Evolutionary conservation across 1,140 invertebrate genomes (phyloP).

Genomic region (Drosophila setifemur): DNA sequence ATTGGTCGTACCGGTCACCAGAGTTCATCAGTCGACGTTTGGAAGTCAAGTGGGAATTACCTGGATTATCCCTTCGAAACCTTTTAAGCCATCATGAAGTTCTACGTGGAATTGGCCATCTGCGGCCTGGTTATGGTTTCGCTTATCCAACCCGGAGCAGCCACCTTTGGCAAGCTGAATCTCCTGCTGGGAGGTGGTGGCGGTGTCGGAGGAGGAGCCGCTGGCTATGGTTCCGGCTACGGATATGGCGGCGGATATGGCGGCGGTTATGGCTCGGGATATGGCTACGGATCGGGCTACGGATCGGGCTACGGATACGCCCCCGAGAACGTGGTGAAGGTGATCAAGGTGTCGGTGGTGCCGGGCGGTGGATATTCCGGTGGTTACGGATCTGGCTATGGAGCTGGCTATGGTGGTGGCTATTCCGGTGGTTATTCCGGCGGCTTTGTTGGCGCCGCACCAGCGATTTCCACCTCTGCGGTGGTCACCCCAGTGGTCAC

Average conservation of each 20-base stretch:
- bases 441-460: constrained; percentile 60
- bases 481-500: constrained; percentile 71
- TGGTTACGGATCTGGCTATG: constrained; percentile 31
- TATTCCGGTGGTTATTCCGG: constrained; percentile 45
- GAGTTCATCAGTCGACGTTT: constrained; percentile 60
- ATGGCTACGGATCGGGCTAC: constrained; percentile 35
- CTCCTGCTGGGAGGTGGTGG: constrained; percentile 49
- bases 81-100: constrained; percentile 42
- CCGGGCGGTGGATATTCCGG: constrained; percentile 29
- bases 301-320: constrained; percentile 51
- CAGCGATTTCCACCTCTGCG: constrained; percentile 62
- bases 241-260: constrained; percentile 33
- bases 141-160: constrained; percentile 27
- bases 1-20: constrained; percentile 38
- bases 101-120: constrained; percentile 20
- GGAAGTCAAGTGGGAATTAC: constrained; percentile 27
- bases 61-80: not conserved
- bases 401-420: constrained; percentile 14
- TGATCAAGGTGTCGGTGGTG: constrained; percentile 67
- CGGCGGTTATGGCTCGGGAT: constrained; percentile 26
- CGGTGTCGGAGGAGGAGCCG: constrained; percentile 39
- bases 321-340: constrained; percentile 68
- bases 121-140: constrained; percentile 8
- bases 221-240: constrained; percentile 20
- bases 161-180: constrained; percentile 70